Conservation (phyloP, 1,140 invertebrate species). For the Lanistes nyassanus region DNA sequence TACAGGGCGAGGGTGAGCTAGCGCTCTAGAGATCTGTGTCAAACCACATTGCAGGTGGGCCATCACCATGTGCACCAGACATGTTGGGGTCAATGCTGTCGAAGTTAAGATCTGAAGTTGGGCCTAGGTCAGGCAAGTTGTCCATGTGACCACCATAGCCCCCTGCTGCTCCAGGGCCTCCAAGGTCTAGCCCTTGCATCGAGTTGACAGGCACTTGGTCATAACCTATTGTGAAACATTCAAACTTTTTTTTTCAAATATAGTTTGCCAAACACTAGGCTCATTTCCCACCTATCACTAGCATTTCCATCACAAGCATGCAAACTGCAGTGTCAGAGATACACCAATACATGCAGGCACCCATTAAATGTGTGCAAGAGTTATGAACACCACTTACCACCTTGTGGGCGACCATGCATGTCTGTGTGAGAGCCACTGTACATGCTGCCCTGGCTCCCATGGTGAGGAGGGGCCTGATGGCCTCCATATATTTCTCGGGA, state of each 20-base stretch:
- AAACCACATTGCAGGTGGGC: slow-evolving; percentile 93
- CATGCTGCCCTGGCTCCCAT: slow-evolving; percentile 58
- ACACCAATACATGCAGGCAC: too few relatives aligned
- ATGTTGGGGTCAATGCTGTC: slow-evolving; percentile 76
- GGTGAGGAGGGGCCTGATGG: slow-evolving; percentile 69
- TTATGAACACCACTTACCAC: slow-evolving; percentile 14
- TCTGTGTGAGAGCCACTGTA: slow-evolving; percentile 54
- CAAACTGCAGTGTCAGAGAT: background rate
- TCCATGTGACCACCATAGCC: slow-evolving; percentile 82
- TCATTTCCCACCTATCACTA: too few relatives aligned
- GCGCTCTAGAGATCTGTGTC: slow-evolving; percentile 87
- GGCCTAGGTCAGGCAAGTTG: slow-evolving; percentile 82
- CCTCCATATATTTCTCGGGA: slow-evolving; percentile 81
- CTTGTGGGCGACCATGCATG: slow-evolving; percentile 47
- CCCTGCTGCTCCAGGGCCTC: slow-evolving; percentile 76
- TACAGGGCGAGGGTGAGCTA: too few relatives aligned
- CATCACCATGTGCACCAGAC: slow-evolving; percentile 82
- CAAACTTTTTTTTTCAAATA: background rate
- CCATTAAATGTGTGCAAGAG: too few relatives aligned
- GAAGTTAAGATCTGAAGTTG: slow-evolving; percentile 78
- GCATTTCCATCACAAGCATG: background rate
- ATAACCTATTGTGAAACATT: slow-evolving; percentile 77
- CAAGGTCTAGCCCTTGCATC: slow-evolving; percentile 93
- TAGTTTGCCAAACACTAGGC: background rate
- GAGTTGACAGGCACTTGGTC: slow-evolving; percentile 97